A percentile compares a stretch with the other conserved stretches of the same genome.
phyloP scores from a whole-genome alignment of 2,888 invertebrate species.

The Platycnemis pennipes region DNA sequence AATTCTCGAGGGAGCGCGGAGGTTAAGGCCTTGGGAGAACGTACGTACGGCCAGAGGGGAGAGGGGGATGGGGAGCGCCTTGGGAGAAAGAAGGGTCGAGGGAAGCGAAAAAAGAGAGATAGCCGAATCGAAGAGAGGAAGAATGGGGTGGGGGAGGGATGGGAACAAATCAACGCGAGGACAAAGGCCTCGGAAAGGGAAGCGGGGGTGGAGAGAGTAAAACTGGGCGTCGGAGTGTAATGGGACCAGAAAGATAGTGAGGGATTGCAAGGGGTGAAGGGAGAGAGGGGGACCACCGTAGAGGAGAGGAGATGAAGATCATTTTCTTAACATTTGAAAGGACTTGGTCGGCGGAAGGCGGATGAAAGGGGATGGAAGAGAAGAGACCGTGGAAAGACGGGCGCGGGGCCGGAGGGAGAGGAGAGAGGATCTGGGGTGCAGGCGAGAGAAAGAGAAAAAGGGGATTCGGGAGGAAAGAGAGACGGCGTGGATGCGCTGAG shows the following conservation, averaged over 20 bases:
- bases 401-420: neutral
- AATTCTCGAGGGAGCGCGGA: too few species aligned
- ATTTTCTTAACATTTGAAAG: constrained; percentile 62
- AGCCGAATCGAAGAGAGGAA: neutral
- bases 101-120: constrained; percentile 10
- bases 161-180: constrained; percentile 45
- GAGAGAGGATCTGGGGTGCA: neutral
- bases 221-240: constrained; percentile 16
- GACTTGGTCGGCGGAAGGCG: constrained; percentile 34
- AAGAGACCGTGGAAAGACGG: neutral
- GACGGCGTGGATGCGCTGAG: neutral
- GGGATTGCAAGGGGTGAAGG: neutral
- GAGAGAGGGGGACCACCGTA: neutral
- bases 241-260: constrained; percentile 29
- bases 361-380: neutral
- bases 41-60: neutral
- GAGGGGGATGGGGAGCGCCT: neutral
- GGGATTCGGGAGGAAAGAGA: constrained; percentile 1
- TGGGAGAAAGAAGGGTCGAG: neutral
- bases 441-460: neutral
- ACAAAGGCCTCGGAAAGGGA: neutral
- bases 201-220: neutral
- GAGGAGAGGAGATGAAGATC: constrained; percentile 24
- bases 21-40: neutral
- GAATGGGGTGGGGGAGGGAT: neutral